Evolutionary conservation across 2,888 invertebrate species (phyloP).

Genomic region (Latheticus oryzae): DNA sequence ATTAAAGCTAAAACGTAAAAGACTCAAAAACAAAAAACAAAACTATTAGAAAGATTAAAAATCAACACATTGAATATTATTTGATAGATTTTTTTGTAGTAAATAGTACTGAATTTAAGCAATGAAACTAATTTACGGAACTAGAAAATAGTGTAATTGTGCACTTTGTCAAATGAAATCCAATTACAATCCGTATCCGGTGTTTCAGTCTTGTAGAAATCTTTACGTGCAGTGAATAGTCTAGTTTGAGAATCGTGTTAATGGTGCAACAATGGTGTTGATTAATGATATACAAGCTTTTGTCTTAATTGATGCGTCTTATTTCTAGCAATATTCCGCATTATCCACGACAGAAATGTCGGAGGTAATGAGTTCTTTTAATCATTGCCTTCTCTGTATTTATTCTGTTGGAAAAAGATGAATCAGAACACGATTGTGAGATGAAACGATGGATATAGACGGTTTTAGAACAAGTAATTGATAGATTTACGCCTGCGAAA

Average conservation of each 20-base stretch:
- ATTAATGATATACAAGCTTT: slow-evolving; percentile 49
- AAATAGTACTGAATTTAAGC: no score
- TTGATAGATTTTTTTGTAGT: no score
- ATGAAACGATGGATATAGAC: slow-evolving; percentile 11
- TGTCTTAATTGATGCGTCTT: slow-evolving; percentile 49
- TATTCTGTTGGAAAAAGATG: slow-evolving; percentile 33
- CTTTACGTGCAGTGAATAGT: slow-evolving; percentile 45
- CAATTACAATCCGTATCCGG: slow-evolving; percentile 45
- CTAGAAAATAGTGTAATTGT: slow-evolving; percentile 42
- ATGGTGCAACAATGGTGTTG: slow-evolving; percentile 48
- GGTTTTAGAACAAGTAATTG: slow-evolving; percentile 7
- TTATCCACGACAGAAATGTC: slow-evolving; percentile 41
- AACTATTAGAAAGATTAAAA: no score
- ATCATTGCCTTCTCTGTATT: slow-evolving; percentile 37
- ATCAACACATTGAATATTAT: no score
- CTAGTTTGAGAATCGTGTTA: slow-evolving; percentile 45
- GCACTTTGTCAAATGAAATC: slow-evolving; percentile 49
- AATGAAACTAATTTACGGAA: slow-evolving; percentile 45
- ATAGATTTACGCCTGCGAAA: no score
- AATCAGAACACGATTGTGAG: slow-evolving; percentile 14
- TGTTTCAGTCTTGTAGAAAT: slow-evolving; percentile 45
- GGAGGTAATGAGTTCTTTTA: slow-evolving; percentile 46
- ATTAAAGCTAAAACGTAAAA: no score
- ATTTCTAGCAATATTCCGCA: slow-evolving; percentile 41
- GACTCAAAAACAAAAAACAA: no score